These are phyloP conservation scores for Limnothrissa miodon DNA, from an alignment of 2,113 vertebrate genomes.

Conservation along the genomic window DNA sequence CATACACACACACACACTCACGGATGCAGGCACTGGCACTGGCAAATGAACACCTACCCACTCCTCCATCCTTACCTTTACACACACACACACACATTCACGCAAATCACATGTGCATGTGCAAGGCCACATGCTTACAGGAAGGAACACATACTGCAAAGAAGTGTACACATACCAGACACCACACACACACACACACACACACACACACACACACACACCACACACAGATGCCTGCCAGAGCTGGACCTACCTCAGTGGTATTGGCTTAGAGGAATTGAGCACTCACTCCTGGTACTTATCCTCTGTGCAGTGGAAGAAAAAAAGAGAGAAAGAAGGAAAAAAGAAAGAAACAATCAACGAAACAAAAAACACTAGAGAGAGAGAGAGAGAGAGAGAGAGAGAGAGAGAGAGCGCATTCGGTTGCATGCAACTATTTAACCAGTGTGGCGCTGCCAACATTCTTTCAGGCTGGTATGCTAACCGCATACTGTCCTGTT, in stretches of 20 bases:
- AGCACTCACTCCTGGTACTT: not conserved
- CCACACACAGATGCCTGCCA: conserved; percentile 18
- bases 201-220: not conserved
- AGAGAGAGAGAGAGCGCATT: not conserved
- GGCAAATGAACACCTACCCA: not conserved
- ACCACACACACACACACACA: not conserved
- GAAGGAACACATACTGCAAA: not conserved
- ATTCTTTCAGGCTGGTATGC: conserved; percentile 40
- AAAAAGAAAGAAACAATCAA: not conserved
- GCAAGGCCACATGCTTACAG: not conserved
- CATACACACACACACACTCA: not conserved
- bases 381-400: not conserved
- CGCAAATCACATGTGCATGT: not conserved
- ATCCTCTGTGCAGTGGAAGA: not conserved
- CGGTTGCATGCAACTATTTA: not conserved
- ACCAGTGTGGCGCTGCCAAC: conserved; percentile 35
- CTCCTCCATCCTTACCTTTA: not conserved
- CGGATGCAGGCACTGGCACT: too few relatives aligned
- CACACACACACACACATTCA: not conserved
- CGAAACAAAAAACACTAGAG: not conserved
- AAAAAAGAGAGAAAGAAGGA: not conserved
- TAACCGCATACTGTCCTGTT: conserved; percentile 43
- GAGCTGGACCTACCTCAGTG: conserved; percentile 13
- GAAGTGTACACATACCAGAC: not conserved
- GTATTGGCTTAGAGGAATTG: not conserved